Percentiles rank a stretch among this genome's conserved stretches.
Evolutionary conservation across 2,888 invertebrate genomes (phyloP).

Genomic region (Orthosia cruda): DNA sequence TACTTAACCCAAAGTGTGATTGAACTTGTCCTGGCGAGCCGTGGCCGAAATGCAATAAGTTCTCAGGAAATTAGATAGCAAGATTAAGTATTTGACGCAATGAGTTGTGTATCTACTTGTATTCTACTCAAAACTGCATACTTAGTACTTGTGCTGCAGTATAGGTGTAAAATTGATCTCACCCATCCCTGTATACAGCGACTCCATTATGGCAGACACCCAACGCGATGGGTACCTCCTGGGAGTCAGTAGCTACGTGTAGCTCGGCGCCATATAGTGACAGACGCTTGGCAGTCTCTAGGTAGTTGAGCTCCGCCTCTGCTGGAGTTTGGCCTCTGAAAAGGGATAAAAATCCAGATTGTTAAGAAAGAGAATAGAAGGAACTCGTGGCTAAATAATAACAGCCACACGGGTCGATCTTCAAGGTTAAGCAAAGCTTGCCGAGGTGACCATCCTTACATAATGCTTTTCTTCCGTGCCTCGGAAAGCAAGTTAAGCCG

Average conservation of each 20-base stretch:
- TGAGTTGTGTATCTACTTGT: not conserved
- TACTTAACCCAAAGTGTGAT: too few species aligned
- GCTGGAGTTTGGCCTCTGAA: constrained; percentile 98
- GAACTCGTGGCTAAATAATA: too few species aligned
- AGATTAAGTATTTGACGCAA: too few species aligned
- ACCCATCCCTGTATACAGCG: constrained; percentile 97
- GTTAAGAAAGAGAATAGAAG: too few species aligned
- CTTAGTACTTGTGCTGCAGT: not conserved
- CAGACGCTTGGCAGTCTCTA: constrained; percentile 99
- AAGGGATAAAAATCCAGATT: not conserved
- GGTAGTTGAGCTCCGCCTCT: constrained; percentile 98
- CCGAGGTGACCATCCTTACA: too few species aligned
- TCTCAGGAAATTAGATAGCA: too few species aligned
- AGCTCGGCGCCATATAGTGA: constrained; percentile 99
- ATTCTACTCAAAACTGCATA: not conserved
- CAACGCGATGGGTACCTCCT: constrained; percentile 97
- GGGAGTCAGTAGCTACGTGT: constrained; percentile 98
- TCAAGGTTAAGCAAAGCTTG: too few species aligned
- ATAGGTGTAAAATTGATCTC: constrained; percentile 63
- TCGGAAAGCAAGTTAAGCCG: too few species aligned
- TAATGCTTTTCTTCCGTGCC: too few species aligned
- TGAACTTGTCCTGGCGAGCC: too few species aligned
- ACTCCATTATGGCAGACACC: constrained; percentile 99
- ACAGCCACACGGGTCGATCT: too few species aligned
- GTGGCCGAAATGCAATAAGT: too few species aligned